Evolutionary conservation across 1,140 invertebrate genomes (phyloP), one percentile per base, ranked within the genome.

Genomic region (Saccostrea glomerata): DNA sequence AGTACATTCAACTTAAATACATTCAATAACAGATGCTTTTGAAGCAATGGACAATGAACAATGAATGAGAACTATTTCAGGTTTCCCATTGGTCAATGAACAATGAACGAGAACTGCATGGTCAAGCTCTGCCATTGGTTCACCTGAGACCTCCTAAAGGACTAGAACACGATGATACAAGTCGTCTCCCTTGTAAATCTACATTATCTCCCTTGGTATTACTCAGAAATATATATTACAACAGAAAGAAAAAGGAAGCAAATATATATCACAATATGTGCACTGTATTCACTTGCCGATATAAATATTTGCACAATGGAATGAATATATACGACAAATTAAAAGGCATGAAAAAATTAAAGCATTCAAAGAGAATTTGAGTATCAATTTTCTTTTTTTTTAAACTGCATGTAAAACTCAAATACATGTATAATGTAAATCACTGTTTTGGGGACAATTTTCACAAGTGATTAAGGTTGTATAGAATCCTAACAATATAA

Each of bases 1-100:
- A 63, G n/a, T 63, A 63, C 58, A 63, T 63, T 63, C 58, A 63
- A 47, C 58, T 63, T 63, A 63, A 63, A 63, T 63, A 63, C 58
- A 63, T 17, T 17, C 17, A 63, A 17, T 20, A 20, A n/a, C 58
- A 63, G 15, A 63, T 63, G 58, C 58, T 63, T 63, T 63, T 63
- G 58, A 63, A 63, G 58, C 58, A 63, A 63, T 63, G 15, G 58
- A 47, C 47, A 47, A 47, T 47, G 47, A 47, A 47, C 47, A 47
- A 47, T 9, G 47, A 47, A 47, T 47, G 47, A 47, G 47, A 63
- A 63, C 58, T 20, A 2, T 63, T 20, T 17, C 17, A n/a, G 17
- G 1, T 63, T 5, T 63, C 15, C 15, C n/a, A 20, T 7, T 63
- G 58, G 58, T 20, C 47, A 47, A 47, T 47, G 5, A 47, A 47